Evolutionary conservation across 2,113 vertebrate genomes (phyloP), one percentile per base, ranked within the genome.

Genomic region (Rousettus leschenaultii): DNA sequence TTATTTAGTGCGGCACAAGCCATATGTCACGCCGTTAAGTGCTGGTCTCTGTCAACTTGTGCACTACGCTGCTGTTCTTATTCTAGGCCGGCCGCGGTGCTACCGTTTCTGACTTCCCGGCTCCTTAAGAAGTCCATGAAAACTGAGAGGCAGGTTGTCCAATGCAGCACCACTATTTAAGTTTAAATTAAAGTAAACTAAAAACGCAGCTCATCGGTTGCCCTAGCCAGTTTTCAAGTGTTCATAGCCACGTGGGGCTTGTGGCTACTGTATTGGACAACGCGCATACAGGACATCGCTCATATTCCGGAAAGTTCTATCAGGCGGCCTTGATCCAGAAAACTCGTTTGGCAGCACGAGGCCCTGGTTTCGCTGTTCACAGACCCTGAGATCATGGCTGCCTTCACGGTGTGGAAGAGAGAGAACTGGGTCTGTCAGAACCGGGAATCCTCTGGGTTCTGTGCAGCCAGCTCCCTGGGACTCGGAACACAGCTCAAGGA

Each of bases 1-100:
- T 94, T 91, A 94, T 92, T 88, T 61, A 38, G 94, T 4, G 57
- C 88, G 87, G 73, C 91, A 84, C 15, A 28, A 28, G 74, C 57
- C 95, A 43, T 91, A 53, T 86, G 92, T 40, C 16, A 4, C 8
- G 22, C 3, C 2, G 38, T 45, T 43, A 48, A 75, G 84, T 18
- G 53, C 21, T 30, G 28, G 4, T 45, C 45, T 59, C 33, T 38
- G 59, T 80, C 28, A 15, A 14, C 24, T 9, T 0, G 5, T 3
- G 11, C 19, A 10, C 65, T 85, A 5, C 51, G 15, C 68, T 21
- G 63, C 11, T 26, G 40, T 28, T 11, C 6, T 48, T 0, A 2
- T 24, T 26, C 65, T 73, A 2, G 18, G 59, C 40, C 43, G 35
- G 38, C 74, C 0, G 26, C 78, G n/a, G 68, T 7, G 21, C 19